Conservation (phyloP, 1,140 invertebrate species). For the Drosophila busckii region DNA sequence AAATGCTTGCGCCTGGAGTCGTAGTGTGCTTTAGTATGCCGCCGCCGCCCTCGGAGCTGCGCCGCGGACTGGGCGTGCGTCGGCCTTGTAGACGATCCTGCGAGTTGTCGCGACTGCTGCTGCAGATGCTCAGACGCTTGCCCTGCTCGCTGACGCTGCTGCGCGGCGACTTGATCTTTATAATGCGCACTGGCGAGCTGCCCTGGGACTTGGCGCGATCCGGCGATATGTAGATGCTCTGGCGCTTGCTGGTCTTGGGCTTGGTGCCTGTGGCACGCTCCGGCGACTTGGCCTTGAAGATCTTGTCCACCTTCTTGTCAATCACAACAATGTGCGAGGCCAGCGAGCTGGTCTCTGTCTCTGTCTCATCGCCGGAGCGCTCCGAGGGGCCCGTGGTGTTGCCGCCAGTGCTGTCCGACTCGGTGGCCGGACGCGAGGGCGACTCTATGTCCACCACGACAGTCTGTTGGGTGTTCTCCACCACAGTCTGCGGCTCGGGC, state of each 20-base stretch:
- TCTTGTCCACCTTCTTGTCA: constrained; percentile 77
- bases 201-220: constrained; percentile 78
- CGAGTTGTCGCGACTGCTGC: constrained; percentile 67
- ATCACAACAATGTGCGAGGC: constrained; percentile 68
- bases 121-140: constrained; percentile 63
- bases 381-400: constrained; percentile 66
- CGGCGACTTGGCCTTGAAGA: constrained; percentile 70
- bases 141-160: constrained; percentile 69
- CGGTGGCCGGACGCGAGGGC: constrained; percentile 58
- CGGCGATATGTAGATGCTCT: constrained; percentile 74
- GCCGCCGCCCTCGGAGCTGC: constrained; percentile 62
- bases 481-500: constrained; percentile 72
- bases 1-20: constrained; percentile 45
- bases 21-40: constrained; percentile 70
- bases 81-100: constrained; percentile 63
- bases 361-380: constrained; percentile 69
- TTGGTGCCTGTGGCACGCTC: constrained; percentile 43
- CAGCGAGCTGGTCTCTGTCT: constrained; percentile 44
- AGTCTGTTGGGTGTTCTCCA: constrained; percentile 73
- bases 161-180: constrained; percentile 76
- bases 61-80: constrained; percentile 68
- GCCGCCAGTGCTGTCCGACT: constrained; percentile 67
- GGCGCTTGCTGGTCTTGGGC: constrained; percentile 45
- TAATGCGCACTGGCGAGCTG: constrained; percentile 73
- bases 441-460: constrained; percentile 70